These are phyloP conservation scores for Uria aalge DNA, from an alignment of 2,113 vertebrate genomes.

Conservation along the genomic window DNA sequence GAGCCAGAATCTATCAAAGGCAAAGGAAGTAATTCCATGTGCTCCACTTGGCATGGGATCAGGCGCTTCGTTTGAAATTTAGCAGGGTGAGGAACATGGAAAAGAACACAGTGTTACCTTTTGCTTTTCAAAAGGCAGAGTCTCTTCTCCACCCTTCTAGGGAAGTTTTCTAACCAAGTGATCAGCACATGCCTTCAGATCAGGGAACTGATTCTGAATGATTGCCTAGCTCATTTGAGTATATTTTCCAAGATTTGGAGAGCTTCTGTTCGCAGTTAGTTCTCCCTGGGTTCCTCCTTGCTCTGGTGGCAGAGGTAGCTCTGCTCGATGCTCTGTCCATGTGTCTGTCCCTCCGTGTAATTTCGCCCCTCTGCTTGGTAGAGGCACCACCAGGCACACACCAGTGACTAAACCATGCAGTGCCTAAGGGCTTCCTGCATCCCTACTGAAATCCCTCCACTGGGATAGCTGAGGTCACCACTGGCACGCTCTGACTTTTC, in stretches of 20 bases:
- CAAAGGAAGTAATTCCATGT: constrained; percentile 61
- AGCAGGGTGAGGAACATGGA: not conserved
- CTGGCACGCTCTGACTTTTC: not conserved
- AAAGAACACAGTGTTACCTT: not conserved
- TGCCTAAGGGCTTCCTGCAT: not conserved
- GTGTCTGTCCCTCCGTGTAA: not conserved
- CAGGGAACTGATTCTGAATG: not conserved
- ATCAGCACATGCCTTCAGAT: not conserved
- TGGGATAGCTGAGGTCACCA: not conserved
- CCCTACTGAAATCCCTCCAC: not conserved
- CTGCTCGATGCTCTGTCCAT: not conserved
- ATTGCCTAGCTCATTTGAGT: not conserved
- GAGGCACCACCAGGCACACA: not conserved
- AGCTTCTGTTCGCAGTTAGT: not conserved
- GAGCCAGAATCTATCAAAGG: constrained; percentile 60
- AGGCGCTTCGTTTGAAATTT: constrained; percentile 12
- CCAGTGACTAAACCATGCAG: not conserved
- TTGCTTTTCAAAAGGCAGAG: not conserved
- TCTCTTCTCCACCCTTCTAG: not conserved
- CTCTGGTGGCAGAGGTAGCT: not conserved
- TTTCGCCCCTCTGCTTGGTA: not conserved
- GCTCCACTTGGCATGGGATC: constrained; percentile 44
- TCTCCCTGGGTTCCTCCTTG: not conserved
- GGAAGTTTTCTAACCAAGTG: not conserved
- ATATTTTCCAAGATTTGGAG: not conserved